phyloP scores from a whole-genome alignment of 2,113 vertebrate genomes.

The Nasalis larvatus region DNA sequence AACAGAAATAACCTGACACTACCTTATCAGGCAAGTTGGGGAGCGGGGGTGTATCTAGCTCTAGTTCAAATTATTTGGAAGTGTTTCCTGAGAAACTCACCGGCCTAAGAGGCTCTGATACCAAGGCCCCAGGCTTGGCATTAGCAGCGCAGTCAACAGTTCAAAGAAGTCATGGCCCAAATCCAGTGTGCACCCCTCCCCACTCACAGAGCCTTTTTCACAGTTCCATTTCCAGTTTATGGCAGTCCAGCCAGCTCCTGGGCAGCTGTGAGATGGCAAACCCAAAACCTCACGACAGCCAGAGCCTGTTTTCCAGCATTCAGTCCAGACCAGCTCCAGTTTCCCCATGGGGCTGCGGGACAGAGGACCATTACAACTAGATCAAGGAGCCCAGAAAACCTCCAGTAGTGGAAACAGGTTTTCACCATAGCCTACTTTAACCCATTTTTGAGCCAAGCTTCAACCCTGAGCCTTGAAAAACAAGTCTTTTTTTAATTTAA shows the following conservation, averaged over 20 bases:
- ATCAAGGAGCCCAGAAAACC: constrained; percentile 47
- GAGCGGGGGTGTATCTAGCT: background rate
- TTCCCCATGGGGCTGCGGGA: background rate
- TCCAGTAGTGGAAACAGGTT: background rate
- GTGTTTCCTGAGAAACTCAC: constrained; percentile 15
- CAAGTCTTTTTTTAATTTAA: constrained; percentile 50
- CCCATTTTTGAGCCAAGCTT: constrained; percentile 76
- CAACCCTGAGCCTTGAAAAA: constrained; percentile 75
- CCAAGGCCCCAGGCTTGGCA: background rate
- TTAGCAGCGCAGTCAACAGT: background rate
- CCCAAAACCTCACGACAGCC: background rate
- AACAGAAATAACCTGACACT: background rate
- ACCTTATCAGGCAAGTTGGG: background rate
- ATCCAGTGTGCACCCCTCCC: background rate
- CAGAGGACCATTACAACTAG: background rate
- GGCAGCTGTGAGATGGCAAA: background rate
- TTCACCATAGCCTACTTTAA: constrained; percentile 50
- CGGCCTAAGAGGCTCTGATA: background rate
- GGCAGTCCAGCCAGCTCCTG: background rate
- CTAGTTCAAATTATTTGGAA: background rate
- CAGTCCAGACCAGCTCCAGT: constrained; percentile 8
- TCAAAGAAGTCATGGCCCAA: background rate
- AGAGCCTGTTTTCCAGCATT: background rate
- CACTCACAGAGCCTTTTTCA: background rate
- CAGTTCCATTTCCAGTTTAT: background rate